phyloP scores from a whole-genome alignment of 2,113 vertebrate species.

The Anarrhichthys ocellatus region DNA sequence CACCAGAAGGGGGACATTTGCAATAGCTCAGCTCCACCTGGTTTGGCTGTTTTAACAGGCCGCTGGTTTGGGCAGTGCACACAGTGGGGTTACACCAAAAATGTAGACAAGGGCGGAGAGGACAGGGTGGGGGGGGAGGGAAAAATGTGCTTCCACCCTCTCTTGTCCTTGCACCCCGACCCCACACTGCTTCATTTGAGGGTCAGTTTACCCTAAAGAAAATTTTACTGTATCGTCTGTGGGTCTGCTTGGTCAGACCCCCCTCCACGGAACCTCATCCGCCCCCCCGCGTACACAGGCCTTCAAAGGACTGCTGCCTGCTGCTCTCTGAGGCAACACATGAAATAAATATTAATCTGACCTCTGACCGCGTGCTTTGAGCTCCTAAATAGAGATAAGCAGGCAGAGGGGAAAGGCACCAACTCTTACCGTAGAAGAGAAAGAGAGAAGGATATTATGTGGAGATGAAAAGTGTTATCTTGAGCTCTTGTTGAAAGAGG shows the following conservation, averaged over 20 bases:
- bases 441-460: constrained; percentile 2
- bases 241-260: constrained; percentile 56
- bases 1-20: constrained; percentile 80
- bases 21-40: constrained; percentile 82
- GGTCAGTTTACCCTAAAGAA: constrained; percentile 73
- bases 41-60: constrained; percentile 78
- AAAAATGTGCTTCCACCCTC: constrained; percentile 52
- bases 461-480: constrained; percentile 9
- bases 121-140: constrained; percentile 15
- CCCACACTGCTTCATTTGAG: constrained; percentile 75
- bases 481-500: constrained; percentile 30
- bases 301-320: constrained; percentile 79
- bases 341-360: constrained; percentile 86
- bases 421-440: neutral
- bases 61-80: constrained; percentile 61
- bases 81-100: constrained; percentile 65
- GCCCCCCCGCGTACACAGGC: constrained; percentile 50
- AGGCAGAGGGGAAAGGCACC: constrained; percentile 20
- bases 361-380: constrained; percentile 75
- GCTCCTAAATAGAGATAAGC: constrained; percentile 66
- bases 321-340: constrained; percentile 77
- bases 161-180: constrained; percentile 59
- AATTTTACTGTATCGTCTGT: constrained; percentile 73
- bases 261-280: constrained; percentile 52
- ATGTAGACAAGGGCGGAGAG: constrained; percentile 63